Evolutionary conservation across 2,797 vertebrate species (phyloP).

Genomic region (Champsocephalus gunnari): DNA sequence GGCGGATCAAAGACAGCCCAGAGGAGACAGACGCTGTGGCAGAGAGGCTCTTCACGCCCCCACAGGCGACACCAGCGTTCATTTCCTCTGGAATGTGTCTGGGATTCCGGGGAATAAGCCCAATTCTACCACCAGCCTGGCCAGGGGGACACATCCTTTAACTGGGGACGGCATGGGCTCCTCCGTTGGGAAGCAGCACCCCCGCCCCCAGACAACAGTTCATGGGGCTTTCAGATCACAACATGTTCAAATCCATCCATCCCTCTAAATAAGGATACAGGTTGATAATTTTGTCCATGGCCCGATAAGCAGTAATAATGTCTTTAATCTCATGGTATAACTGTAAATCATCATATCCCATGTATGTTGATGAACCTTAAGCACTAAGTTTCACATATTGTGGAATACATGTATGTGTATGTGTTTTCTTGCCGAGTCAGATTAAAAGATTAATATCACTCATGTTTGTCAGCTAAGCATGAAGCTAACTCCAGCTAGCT

Average conservation of each 20-base stretch:
- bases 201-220: constrained; percentile 18
- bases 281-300: constrained; percentile 14
- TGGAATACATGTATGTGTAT: background rate
- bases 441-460: background rate
- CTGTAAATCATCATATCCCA: constrained; percentile 3
- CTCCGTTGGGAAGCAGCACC: constrained; percentile 44
- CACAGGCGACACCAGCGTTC: constrained; percentile 78
- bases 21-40: constrained; percentile 75
- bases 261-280: background rate
- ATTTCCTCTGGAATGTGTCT: constrained; percentile 86
- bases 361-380: constrained; percentile 17
- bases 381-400: background rate
- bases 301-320: background rate
- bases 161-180: constrained; percentile 53
- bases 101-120: constrained; percentile 74
- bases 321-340: background rate
- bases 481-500: background rate
- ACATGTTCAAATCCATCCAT: constrained; percentile 12
- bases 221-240: constrained; percentile 23
- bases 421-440: background rate
- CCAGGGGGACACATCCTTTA: constrained; percentile 65
- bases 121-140: constrained; percentile 68
- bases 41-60: constrained; percentile 80
- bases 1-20: constrained; percentile 78
- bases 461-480: background rate